These are phyloP conservation scores for Acanthochromis polyacanthus DNA, from an alignment of 2,113 vertebrate genomes.

Conservation along the genomic window DNA sequence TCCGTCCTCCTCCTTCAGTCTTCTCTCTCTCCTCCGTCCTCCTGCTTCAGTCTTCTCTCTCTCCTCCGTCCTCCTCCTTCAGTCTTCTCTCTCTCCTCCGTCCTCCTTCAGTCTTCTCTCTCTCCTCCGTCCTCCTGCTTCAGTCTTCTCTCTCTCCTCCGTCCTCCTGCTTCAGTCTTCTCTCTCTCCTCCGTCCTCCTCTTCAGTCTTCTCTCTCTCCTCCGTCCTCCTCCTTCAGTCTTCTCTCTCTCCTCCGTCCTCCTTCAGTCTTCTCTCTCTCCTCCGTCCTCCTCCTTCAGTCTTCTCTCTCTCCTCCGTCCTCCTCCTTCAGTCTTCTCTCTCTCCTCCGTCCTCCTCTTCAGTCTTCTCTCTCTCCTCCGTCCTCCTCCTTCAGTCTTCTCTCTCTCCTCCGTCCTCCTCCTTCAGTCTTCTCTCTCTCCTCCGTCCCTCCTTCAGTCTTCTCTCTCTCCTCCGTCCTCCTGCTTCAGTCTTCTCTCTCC, in stretches of 20 bases:
- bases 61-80: constrained; percentile 31
- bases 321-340: constrained; percentile 49
- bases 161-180: constrained; percentile 37
- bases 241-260: constrained; percentile 41
- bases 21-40: constrained; percentile 41
- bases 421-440: no score
- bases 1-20: constrained; percentile 32
- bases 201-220: constrained; percentile 50
- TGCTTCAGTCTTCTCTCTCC: constrained; percentile 26
- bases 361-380: constrained; percentile 46
- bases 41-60: constrained; percentile 47
- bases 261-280: constrained; percentile 48
- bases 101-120: no score
- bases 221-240: constrained; percentile 32
- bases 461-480: constrained; percentile 39
- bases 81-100: constrained; percentile 42
- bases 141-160: constrained; percentile 47
- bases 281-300: no score
- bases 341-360: constrained; percentile 28
- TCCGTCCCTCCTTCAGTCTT: constrained; percentile 33
- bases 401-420: constrained; percentile 36
- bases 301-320: no score
- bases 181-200: constrained; percentile 34
- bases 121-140: constrained; percentile 8
- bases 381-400: constrained; percentile 43